Conservation (phyloP, 2,113 vertebrate species). For the Pachycephala philippinensis region DNA sequence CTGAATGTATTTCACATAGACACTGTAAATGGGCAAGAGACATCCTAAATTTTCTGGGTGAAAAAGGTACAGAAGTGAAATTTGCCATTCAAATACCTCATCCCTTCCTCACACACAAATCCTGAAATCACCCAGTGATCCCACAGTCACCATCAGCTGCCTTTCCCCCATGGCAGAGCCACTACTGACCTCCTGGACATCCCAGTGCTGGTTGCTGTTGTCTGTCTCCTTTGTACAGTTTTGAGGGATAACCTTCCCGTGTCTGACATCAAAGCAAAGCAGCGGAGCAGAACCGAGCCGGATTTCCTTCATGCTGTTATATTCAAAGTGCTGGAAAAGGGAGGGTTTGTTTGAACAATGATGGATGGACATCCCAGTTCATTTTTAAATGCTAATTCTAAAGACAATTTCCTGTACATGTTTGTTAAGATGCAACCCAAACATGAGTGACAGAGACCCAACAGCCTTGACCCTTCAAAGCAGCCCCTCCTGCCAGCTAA, state of each 20-base stretch:
- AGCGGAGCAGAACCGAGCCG: slow-evolving; percentile 57
- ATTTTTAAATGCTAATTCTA: not conserved
- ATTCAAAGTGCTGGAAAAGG: slow-evolving; percentile 78
- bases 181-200: slow-evolving; percentile 75
- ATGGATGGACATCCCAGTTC: not conserved
- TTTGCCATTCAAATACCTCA: not conserved
- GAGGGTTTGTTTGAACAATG: not conserved
- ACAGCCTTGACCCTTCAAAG: not conserved
- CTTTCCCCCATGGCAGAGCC: not conserved
- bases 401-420: not conserved
- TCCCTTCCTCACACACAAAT: not conserved
- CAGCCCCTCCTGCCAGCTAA: not conserved
- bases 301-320: slow-evolving; percentile 76
- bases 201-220: slow-evolving; percentile 75
- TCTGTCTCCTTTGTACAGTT: slow-evolving; percentile 67
- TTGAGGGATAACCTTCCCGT: slow-evolving; percentile 73
- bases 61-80: not conserved
- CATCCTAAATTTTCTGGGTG: not conserved
- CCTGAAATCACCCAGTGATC: not conserved
- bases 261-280: slow-evolving; percentile 77
- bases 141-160: not conserved
- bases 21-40: not conserved
- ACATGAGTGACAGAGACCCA: not conserved
- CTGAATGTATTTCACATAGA: not conserved
- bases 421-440: not conserved